These are phyloP conservation scores for Melolontha melolontha DNA, from an alignment of 2,888 invertebrate species.

Conservation along the genomic window DNA sequence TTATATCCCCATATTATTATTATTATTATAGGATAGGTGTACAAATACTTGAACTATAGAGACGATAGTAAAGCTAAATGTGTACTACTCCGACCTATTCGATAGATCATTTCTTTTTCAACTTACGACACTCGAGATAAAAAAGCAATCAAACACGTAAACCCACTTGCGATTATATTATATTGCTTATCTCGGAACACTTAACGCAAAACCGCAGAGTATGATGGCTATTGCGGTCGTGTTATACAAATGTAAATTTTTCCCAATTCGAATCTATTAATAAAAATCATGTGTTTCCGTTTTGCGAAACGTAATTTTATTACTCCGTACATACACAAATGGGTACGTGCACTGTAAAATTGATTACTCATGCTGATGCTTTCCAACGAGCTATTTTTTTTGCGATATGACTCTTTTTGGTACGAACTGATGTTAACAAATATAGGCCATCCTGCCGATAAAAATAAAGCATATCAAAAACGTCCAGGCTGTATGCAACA, in stretches of 20 bases:
- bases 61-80: too few species aligned
- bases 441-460: conserved; percentile 12
- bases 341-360: neutral
- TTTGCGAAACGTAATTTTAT: conserved; percentile 5
- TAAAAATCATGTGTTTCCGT: conserved; percentile 16
- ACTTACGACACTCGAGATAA: neutral
- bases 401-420: conserved; percentile 10
- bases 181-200: conserved; percentile 2
- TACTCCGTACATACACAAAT: neutral
- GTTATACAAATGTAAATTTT: neutral
- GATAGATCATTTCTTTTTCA: too few species aligned
- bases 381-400: neutral
- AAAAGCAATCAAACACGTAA: conserved; percentile 3
- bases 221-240: conserved; percentile 1
- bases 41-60: too few species aligned
- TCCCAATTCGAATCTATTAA: conserved; percentile 5
- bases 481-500: neutral
- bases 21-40: too few species aligned
- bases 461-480: conserved; percentile 7
- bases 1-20: too few species aligned
- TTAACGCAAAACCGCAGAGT: conserved; percentile 18
- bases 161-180: neutral
- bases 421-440: conserved; percentile 1
- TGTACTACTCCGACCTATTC: too few species aligned
- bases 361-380: too few species aligned